Base-by-base conservation (phyloP, 1,140 invertebrate species). In the Drosophila athabasca region DNA sequence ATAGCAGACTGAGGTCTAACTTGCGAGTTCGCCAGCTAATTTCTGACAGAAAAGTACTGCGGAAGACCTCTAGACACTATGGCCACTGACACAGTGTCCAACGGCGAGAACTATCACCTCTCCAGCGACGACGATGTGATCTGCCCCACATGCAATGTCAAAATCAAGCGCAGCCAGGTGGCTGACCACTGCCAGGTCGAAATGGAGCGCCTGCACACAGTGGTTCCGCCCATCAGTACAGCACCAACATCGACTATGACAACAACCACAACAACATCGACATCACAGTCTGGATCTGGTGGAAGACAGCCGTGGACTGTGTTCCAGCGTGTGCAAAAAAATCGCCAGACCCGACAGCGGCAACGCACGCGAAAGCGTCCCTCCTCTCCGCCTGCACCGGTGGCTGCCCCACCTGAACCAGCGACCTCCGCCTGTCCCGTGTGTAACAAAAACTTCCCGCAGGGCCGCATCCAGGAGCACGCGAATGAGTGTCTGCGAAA, bases 121-220 rank as follows among this genome's bases (percentile, higher is more conserved):
- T 35, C 59, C 15, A 43, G 57, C 94, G 22, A 88, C 39, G 84
- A 90, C 46, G 94, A 87, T 48, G 81, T 90, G 15, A 75, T 90
- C 22, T 97, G 96, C 92, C 96, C 96, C 13, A 95, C 96, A 6
- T 97, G 96, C 93, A 95, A 96, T 52, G 93, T 95, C 9, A 96
- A 96, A 22, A 93, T 97, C 31, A 93, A 95, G 64, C 92, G 94
- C 4, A 94, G 94, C 22, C 96, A 97, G 90, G 90, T 96, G 26
- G 95, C 96, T 75, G 92, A 94, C 45, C 96, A 97, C 90, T 95
- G 96, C 62, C 92, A 94, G 9, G 93, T 95, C 53, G 96, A 97
- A 91, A 91, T 97, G 68, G 96, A 97, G 65, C 94, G 95, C 76
- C 92, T 97, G 29, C 94, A 94, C 73, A 95, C 35, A 13, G 35